Percentiles rank a stretch among this genome's conserved stretches.
These are phyloP conservation scores for Amia ocellicauda DNA, from an alignment of 2,113 vertebrate genomes.

Conservation along the genomic window DNA sequence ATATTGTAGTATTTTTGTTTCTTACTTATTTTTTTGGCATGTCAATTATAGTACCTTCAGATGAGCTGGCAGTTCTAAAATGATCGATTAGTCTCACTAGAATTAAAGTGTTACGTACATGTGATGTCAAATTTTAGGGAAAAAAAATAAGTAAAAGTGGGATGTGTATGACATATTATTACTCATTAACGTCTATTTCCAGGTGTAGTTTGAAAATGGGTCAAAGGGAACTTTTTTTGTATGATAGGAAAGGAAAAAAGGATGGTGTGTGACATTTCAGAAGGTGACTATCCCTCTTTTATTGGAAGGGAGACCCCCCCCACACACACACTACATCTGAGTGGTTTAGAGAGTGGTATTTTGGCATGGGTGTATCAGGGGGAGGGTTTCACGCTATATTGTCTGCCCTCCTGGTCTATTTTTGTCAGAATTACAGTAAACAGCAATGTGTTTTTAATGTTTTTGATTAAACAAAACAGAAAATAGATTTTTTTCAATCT, in stretches of 20 bases:
- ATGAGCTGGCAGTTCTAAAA: too few relatives aligned
- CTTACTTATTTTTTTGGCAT: too few relatives aligned
- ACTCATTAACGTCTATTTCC: not conserved
- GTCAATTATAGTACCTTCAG: too few relatives aligned
- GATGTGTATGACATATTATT: too few relatives aligned
- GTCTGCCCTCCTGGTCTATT: not conserved
- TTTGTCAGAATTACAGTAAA: not conserved
- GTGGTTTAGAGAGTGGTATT: not conserved
- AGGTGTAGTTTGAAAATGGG: not conserved
- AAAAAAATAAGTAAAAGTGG: too few relatives aligned
- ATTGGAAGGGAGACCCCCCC: not conserved
- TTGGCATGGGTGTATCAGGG: not conserved
- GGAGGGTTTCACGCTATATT: not conserved
- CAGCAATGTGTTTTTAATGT: not conserved
- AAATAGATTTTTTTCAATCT: not conserved
- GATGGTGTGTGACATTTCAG: not conserved
- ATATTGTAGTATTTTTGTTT: too few relatives aligned
- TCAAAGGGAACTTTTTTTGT: not conserved
- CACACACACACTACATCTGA: not conserved
- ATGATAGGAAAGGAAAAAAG: not conserved
- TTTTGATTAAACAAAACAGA: not conserved
- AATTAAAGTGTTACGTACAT: too few relatives aligned
- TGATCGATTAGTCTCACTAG: too few relatives aligned
- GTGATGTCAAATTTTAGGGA: too few relatives aligned
- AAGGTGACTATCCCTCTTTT: not conserved